These are phyloP conservation scores for Allacma fusca DNA, from an alignment of 2,888 invertebrate genomes.

Conservation along the genomic window DNA sequence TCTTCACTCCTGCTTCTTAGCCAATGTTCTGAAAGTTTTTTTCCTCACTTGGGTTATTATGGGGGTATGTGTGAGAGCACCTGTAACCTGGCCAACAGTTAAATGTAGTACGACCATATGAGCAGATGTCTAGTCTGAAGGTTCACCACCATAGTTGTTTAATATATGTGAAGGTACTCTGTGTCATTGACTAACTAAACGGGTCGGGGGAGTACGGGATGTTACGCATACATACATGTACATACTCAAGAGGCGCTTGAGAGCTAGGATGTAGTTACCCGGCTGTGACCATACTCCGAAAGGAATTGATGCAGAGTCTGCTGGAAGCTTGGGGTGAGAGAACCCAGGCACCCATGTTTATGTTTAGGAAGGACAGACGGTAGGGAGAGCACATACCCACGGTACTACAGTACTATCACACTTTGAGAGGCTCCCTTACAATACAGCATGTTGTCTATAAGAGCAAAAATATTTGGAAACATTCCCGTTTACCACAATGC, in stretches of 20 bases:
- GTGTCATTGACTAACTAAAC: slow-evolving; percentile 12
- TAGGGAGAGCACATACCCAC: too few species aligned
- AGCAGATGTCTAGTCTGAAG: background rate
- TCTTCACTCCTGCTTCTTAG: too few species aligned
- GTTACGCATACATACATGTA: too few species aligned
- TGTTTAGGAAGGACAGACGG: background rate
- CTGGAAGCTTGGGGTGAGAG: background rate
- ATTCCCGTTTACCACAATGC: too few species aligned
- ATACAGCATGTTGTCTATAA: too few species aligned
- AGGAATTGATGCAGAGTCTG: background rate
- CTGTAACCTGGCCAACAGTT: background rate
- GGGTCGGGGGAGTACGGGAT: background rate
- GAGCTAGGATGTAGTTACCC: background rate
- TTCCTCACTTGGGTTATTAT: background rate
- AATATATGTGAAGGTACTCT: background rate
- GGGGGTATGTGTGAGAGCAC: background rate
- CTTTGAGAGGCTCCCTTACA: too few species aligned
- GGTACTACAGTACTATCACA: too few species aligned
- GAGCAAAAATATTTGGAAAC: too few species aligned
- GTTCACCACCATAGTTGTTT: background rate
- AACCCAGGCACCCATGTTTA: background rate
- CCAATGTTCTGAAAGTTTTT: background rate
- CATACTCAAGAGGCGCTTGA: too few species aligned
- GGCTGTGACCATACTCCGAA: slow-evolving; percentile 1
- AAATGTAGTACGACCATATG: background rate